phyloP scores from a whole-genome alignment of 2,113 vertebrate genomes.

The Mirza zaza region DNA sequence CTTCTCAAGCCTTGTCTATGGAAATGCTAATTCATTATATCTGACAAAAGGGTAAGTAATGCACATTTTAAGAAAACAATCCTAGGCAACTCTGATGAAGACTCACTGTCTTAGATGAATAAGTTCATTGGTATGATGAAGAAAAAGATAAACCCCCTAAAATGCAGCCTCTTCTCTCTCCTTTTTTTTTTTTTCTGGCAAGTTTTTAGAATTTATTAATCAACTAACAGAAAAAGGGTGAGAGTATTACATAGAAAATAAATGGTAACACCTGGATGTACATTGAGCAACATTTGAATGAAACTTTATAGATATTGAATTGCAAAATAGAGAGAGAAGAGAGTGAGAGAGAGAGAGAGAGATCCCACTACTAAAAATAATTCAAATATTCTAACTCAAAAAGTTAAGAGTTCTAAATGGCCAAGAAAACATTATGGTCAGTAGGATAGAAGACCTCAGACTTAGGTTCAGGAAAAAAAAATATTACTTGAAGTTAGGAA shows the following conservation, averaged over 20 bases:
- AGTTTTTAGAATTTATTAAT: neutral
- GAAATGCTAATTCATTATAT: neutral
- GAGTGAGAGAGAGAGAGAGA: too few species aligned
- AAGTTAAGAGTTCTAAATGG: neutral
- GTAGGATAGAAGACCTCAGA: neutral
- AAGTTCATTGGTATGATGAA: neutral
- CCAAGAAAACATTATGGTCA: neutral
- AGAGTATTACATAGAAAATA: neutral
- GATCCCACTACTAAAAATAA: neutral
- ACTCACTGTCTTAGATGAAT: neutral
- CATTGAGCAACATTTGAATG: neutral
- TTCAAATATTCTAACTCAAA: neutral
- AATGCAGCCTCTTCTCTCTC: neutral
- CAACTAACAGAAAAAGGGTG: neutral
- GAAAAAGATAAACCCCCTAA: neutral
- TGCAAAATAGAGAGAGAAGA: neutral
- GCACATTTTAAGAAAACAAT: neutral
- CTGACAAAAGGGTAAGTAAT: neutral
- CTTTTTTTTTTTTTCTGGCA: neutral
- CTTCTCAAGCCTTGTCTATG: neutral
- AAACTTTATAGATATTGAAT: neutral
- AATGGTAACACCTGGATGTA: neutral
- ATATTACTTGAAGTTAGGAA: neutral
- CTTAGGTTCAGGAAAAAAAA: neutral
- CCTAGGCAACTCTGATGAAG: neutral